Evolutionary conservation across 2,888 invertebrate species (phyloP).

Genomic region (Flabesymbios commensalis): DNA sequence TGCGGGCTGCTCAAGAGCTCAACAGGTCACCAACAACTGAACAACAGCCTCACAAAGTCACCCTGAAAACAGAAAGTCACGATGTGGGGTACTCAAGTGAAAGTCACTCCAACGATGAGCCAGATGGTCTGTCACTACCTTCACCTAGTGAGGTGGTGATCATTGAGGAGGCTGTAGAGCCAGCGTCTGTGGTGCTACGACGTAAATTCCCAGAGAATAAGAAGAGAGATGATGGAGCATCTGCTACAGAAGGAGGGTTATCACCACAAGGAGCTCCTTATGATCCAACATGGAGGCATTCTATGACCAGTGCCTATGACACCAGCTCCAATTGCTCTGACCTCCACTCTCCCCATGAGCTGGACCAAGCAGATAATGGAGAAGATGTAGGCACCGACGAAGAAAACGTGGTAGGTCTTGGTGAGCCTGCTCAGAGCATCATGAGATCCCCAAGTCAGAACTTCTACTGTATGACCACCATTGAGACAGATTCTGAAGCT

Average conservation of each 20-base stretch:
- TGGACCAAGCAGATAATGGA: not conserved
- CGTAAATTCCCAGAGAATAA: not conserved
- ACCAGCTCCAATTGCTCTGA: constrained; percentile 28
- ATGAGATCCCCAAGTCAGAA: constrained; percentile 1
- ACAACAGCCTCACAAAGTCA: too few species aligned
- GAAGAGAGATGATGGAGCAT: not conserved
- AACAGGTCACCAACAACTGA: too few species aligned
- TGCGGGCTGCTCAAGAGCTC: not conserved
- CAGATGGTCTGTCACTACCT: constrained; percentile 17
- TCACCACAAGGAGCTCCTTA: not conserved
- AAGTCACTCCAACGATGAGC: constrained; percentile 59
- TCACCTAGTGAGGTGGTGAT: not conserved
- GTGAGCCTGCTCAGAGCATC: not conserved
- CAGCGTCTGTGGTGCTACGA: not conserved
- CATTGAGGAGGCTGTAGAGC: not conserved
- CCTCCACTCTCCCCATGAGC: constrained; percentile 1
- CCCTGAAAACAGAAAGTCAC: constrained; percentile 23
- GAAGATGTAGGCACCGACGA: not conserved
- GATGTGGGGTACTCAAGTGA: constrained; percentile 62
- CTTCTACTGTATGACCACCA: constrained; percentile 24
- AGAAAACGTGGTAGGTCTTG: not conserved
- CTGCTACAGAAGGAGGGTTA: not conserved
- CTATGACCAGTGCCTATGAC: constrained; percentile 37
- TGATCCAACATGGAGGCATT: constrained; percentile 22
- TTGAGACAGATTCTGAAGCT: constrained; percentile 24